These are phyloP conservation scores for Colletes gigas DNA, from an alignment of 1,140 invertebrate genomes.

Conservation along the genomic window DNA sequence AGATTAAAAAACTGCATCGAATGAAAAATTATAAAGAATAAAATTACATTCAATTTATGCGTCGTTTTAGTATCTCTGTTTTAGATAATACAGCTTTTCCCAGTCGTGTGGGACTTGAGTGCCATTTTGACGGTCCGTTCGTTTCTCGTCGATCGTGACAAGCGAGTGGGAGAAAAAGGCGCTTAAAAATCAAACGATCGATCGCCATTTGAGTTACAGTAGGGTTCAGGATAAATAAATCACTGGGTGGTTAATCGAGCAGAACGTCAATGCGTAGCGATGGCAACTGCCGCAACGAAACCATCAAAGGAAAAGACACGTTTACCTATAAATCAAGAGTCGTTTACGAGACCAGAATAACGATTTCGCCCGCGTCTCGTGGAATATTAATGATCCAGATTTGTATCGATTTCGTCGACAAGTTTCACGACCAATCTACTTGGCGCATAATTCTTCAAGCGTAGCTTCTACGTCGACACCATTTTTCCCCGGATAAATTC, in stretches of 20 bases:
- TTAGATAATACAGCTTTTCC: no score
- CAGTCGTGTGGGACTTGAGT: no score
- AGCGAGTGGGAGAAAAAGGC: not conserved
- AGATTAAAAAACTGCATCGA: no score
- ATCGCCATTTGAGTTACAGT: not conserved
- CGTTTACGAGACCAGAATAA: constrained; percentile 6
- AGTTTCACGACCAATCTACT: not conserved
- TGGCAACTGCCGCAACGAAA: not conserved
- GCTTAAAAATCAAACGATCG: not conserved
- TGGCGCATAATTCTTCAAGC: not conserved
- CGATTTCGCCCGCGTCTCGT: not conserved
- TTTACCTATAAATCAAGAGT: constrained; percentile 15
- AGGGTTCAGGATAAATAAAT: constrained; percentile 1
- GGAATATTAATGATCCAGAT: constrained; percentile 17
- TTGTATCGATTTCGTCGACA: not conserved
- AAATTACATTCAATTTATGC: no score
- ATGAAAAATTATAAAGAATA: no score
- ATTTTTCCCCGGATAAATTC: not conserved
- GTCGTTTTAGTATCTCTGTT: no score
- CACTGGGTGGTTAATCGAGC: constrained; percentile 6
- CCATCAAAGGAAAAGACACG: constrained; percentile 13
- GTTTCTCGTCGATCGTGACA: not conserved
- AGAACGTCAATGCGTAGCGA: not conserved
- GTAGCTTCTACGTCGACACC: not conserved
- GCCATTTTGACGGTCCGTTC: no score